Evolutionary conservation across 2,113 vertebrate species (phyloP), one percentile per base, ranked within the genome.

Genomic region (Paralichthys olivaceus): DNA sequence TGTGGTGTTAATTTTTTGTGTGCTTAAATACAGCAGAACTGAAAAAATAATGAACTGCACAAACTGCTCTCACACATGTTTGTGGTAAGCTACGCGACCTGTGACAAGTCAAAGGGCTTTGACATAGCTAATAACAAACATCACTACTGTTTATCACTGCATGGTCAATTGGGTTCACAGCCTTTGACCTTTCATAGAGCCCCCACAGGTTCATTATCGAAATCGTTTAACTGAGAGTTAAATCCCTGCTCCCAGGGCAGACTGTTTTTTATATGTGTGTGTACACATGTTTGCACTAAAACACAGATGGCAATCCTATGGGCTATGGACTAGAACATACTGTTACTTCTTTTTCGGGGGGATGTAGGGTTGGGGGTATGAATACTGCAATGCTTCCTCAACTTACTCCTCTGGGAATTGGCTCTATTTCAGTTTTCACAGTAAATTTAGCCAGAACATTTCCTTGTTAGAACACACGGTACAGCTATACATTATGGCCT

Each of bases 401-500:
- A 70, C 34, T 65, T 65, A 29, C 68, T 75, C 72, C 58, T 53
- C 57, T 69, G 70, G 65, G 66, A 22, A 37, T 49, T 5, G 0
- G 23, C 57, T 54, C 26, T 57, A 55, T 53, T 78, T 75, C 45
- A 49, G 72, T 80, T 88, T 81, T 84, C 78, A 75, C 78, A 67
- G 71, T 82, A 85, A 80, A 84, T 86, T 68, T 59, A 84, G 37
- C 75, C 12, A 0, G 40, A 20, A 20, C 60, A 43, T 74, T 70
- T 61, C 47, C 45, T 13, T 1, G 0, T 64, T 79, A 67, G 22
- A 67, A 28, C 70, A 53, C 29, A 59, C 79, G 68, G 67, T 87
- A 87, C 80, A 82, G 69, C 83, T 84, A 80, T 77, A 83, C 61
- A 77, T 81, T 66, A 80, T 75, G 57, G 68, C 85, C 77, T 26